These are phyloP conservation scores for Proterorhinus semilunaris DNA, from an alignment of 2,113 vertebrate genomes.

Conservation along the genomic window DNA sequence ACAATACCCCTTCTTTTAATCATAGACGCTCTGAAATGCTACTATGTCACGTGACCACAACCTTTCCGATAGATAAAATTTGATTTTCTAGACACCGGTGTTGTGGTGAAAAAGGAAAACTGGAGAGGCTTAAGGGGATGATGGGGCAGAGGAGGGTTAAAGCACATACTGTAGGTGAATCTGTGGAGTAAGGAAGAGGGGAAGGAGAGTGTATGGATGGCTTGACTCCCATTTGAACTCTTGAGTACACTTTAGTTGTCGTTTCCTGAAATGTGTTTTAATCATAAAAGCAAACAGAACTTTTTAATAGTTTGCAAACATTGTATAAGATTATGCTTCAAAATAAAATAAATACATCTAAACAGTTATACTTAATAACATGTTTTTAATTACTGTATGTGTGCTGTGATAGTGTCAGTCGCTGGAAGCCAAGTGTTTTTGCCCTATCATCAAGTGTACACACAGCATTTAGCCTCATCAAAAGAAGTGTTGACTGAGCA, in stretches of 20 bases:
- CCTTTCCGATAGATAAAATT: too few species aligned
- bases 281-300: too few species aligned
- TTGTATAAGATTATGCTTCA: too few species aligned
- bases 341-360: neutral
- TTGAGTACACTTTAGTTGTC: neutral
- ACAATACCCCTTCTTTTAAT: too few species aligned
- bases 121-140: neutral
- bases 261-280: too few species aligned
- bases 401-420: neutral
- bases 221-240: neutral
- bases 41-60: too few species aligned
- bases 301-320: too few species aligned
- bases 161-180: neutral
- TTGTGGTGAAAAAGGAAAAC: neutral
- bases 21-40: too few species aligned
- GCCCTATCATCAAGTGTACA: slow-evolving; percentile 4
- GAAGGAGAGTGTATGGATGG: neutral
- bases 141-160: neutral
- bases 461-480: slow-evolving; percentile 12
- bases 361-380: neutral
- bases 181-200: neutral
- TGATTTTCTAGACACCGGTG: too few species aligned
- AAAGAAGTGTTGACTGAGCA: slow-evolving; percentile 2
- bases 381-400: neutral
- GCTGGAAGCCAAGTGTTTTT: neutral